Conservation (phyloP, 2,113 vertebrate species). For the Microcebus griseorufus region DNA sequence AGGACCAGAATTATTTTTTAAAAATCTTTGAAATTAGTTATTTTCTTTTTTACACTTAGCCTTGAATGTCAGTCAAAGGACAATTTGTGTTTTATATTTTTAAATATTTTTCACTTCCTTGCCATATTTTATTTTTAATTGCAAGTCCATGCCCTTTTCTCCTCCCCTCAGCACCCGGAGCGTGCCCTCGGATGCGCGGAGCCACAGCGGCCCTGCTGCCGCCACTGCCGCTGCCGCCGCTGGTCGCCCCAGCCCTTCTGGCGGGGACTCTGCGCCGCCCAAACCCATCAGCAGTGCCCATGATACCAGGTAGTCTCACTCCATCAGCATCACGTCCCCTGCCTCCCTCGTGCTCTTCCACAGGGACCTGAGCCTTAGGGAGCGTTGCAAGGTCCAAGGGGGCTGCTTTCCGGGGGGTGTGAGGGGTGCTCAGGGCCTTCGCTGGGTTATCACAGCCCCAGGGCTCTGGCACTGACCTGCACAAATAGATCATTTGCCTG, state of each 20-base stretch:
- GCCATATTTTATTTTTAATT: constrained; percentile 23
- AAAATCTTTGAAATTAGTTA: not conserved
- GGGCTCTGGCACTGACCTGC: not conserved
- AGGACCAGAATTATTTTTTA: not conserved
- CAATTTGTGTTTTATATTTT: not conserved
- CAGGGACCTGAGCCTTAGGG: fast-evolving
- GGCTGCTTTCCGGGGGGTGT: not conserved
- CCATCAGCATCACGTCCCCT: constrained; percentile 50
- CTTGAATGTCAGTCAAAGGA: constrained; percentile 2
- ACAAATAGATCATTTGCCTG: not conserved
- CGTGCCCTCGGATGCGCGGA: constrained; percentile 93
- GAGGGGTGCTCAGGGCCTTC: not conserved
- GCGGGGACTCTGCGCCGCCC: constrained; percentile 89
- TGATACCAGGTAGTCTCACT: constrained; percentile 94
- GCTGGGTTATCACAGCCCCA: not conserved
- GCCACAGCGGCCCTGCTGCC: constrained; percentile 87
- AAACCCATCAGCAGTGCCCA: constrained; percentile 91
- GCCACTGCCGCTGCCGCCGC: not conserved
- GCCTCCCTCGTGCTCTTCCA: not conserved
- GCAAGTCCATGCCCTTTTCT: not conserved
- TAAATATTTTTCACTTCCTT: not conserved
- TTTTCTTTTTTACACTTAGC: not conserved
- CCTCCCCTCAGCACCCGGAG: constrained; percentile 93
- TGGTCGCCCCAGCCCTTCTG: constrained; percentile 87
- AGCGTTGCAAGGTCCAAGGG: fast-evolving